These are phyloP conservation scores for Pachyseris speciosa DNA, from an alignment of 64 coral and sea anemone species.

Conservation along the genomic window DNA sequence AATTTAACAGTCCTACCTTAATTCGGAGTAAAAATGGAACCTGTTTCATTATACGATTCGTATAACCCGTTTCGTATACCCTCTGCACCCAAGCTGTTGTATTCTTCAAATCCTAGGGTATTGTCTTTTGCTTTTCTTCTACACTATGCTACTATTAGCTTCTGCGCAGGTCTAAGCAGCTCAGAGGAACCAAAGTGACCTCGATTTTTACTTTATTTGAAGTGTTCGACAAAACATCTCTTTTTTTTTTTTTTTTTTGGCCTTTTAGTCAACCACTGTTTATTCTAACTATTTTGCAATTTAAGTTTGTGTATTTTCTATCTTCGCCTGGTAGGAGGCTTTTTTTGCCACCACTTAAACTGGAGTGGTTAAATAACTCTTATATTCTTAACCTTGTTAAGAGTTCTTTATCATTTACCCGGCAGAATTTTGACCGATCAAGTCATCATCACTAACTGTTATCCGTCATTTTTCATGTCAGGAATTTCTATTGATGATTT, in stretches of 20 bases:
- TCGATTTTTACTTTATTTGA: too few relatives aligned
- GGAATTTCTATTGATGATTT: slow-evolving; percentile 80
- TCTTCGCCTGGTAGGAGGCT: neutral
- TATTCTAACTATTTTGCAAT: neutral
- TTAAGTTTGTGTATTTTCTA: neutral
- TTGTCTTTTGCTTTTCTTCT: neutral
- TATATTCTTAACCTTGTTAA: slow-evolving; percentile 18
- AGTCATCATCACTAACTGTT: neutral
- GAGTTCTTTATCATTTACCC: neutral
- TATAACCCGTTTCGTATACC: too few relatives aligned
- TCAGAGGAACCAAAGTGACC: too few relatives aligned
- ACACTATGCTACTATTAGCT: too few relatives aligned
- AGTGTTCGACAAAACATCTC: too few relatives aligned
- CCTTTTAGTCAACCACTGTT: too few relatives aligned
- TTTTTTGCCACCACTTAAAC: neutral
- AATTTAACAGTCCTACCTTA: too few relatives aligned
- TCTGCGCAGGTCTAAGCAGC: neutral
- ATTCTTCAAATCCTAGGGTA: neutral
- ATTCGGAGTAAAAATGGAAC: too few relatives aligned
- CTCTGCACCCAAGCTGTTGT: neutral
- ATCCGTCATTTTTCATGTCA: neutral
- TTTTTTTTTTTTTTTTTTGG: too few relatives aligned
- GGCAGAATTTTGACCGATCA: too few relatives aligned
- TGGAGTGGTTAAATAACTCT: neutral
- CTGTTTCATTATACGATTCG: too few relatives aligned